A percentile compares a stretch with the other conserved stretches of the same genome.
Conservation (phyloP, 2,888 invertebrate genomes). For the Charanyca ferruginea region DNA sequence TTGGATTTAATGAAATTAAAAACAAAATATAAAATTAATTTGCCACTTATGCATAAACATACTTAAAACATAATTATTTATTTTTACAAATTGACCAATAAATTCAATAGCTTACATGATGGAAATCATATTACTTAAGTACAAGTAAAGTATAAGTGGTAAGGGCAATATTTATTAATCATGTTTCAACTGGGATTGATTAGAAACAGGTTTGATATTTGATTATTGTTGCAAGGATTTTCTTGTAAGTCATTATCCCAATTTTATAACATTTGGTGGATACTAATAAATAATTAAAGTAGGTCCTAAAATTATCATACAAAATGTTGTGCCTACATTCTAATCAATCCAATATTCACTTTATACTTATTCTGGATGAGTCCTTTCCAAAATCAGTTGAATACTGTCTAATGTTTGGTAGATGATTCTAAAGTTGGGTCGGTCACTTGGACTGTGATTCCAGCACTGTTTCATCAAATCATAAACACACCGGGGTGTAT, state of each 20-base stretch:
- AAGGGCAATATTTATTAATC: constrained; percentile 23
- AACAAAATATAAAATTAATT: constrained; percentile 35
- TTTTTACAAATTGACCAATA: constrained; percentile 59
- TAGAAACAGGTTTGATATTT: constrained; percentile 1
- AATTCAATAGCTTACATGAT: constrained; percentile 47
- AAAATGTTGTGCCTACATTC: constrained; percentile 61
- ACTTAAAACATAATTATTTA: constrained; percentile 29
- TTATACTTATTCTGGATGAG: constrained; percentile 80
- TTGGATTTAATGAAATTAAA: constrained; percentile 64
- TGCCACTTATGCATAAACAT: constrained; percentile 29
- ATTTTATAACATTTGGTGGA: constrained; percentile 37
- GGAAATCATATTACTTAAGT: constrained; percentile 34
- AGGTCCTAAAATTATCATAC: constrained; percentile 61
- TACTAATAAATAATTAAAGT: constrained; percentile 43
- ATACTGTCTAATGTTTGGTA: constrained; percentile 95
- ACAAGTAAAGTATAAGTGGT: constrained; percentile 24
- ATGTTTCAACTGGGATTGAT: constrained; percentile 19
- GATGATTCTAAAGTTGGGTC: constrained; percentile 96
- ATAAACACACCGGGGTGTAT: constrained; percentile 96
- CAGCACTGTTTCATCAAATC: constrained; percentile 98
- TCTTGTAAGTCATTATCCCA: constrained; percentile 16
- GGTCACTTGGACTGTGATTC: constrained; percentile 95
- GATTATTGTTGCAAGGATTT: neutral
- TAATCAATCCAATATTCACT: constrained; percentile 58
- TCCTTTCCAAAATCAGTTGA: constrained; percentile 88